Evolutionary conservation across 2,797 vertebrate species (phyloP).

Genomic region (Numenius phaeopus): DNA sequence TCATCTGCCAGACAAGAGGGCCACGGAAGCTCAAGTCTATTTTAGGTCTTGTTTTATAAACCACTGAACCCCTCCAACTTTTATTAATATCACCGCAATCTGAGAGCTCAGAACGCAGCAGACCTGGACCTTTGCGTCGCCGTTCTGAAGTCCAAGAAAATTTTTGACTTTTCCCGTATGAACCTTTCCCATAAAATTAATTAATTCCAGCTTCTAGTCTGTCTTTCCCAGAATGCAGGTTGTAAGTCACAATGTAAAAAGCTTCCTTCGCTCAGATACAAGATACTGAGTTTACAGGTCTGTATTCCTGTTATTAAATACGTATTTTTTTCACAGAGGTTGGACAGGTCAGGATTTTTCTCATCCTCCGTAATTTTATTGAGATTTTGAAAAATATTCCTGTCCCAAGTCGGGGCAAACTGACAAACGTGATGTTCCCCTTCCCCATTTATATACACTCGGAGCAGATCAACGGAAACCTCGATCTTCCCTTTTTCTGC

Average conservation of each 20-base stretch:
- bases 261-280: not conserved
- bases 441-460: not conserved
- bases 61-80: not conserved
- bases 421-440: not conserved
- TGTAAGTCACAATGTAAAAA: not conserved
- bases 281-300: not conserved
- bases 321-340: not conserved
- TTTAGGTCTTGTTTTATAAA: not conserved
- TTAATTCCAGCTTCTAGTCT: not conserved
- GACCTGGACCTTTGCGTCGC: not conserved
- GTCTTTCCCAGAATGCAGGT: not conserved
- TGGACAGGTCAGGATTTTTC: not conserved
- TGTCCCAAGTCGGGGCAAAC: not conserved
- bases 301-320: not conserved
- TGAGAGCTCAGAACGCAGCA: not conserved
- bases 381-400: not conserved
- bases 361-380: not conserved
- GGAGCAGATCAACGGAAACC: not conserved
- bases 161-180: not conserved
- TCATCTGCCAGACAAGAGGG: conserved; percentile 30
- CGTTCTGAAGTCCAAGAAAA: not conserved
- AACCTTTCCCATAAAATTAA: not conserved
- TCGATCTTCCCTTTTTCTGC: not conserved
- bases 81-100: not conserved
- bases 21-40: not conserved